These are phyloP conservation scores for Acromyrmex heyeri DNA, from an alignment of 1,140 invertebrate species.

Conservation along the genomic window DNA sequence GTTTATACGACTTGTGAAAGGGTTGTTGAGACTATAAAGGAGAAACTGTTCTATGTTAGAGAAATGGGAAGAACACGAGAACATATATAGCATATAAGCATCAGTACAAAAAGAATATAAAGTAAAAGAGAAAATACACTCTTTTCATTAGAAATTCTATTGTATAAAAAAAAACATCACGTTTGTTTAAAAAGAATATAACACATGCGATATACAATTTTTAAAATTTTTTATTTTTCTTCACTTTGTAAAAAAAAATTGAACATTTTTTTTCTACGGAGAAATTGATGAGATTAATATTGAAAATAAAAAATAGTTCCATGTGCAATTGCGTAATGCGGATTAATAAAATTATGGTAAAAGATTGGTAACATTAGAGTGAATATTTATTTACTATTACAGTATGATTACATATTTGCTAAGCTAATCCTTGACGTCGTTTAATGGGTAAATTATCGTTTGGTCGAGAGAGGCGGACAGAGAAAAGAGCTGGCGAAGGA, in stretches of 20 bases:
- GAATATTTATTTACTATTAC: slow-evolving; percentile 6
- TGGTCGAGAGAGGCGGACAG: slow-evolving; percentile 24
- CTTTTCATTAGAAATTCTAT: not conserved
- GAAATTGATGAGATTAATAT: not conserved
- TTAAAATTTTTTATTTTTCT: not conserved
- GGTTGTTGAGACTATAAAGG: not conserved
- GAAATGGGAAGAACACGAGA: not conserved
- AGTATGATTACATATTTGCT: slow-evolving; percentile 30
- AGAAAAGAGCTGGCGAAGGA: slow-evolving; percentile 36
- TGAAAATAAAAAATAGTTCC: not conserved
- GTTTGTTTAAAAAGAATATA: not conserved
- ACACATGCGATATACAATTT: not conserved
- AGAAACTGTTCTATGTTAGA: not conserved
- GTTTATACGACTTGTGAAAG: slow-evolving; percentile 33
- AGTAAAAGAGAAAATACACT: not conserved
- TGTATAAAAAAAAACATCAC: not conserved
- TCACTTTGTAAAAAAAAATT: not conserved
- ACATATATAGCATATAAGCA: not conserved
- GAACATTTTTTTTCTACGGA: not conserved
- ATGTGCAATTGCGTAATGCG: not conserved
- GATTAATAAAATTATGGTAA: not conserved
- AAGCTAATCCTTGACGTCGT: slow-evolving; percentile 39
- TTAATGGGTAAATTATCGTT: slow-evolving; percentile 52
- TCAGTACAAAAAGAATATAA: not conserved
- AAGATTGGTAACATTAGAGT: not conserved